Base-by-base conservation (phyloP, 2,113 vertebrate genomes). In the Toxotes jaculatrix region DNA sequence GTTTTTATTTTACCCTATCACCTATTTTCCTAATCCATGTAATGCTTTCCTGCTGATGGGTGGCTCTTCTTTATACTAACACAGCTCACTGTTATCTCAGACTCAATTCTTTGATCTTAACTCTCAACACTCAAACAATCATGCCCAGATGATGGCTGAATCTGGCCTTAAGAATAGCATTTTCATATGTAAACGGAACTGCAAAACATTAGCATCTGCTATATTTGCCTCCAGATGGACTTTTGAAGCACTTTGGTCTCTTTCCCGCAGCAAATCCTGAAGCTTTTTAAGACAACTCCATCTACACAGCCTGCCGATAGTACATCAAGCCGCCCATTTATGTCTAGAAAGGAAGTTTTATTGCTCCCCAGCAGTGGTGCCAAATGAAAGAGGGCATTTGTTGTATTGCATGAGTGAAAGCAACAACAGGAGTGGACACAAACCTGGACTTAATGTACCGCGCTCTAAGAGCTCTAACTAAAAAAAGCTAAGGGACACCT, bases 161-260 rank as follows among this genome's bases (percentile, higher is more conserved):
- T 77, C 40, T 81, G 36, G n/a, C 42, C 45, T 51, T 1, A 56
- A 62, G 51, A 80, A 36, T 16, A 68, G 4, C 65, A 78, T 68
- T 85, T 59, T 71, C 60, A 53, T 62, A 42, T 77, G 66, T 72
- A 85, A 85, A 85, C 79, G 47, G 14, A 4, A 53, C 21, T 49
- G 40, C 27, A 75, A 75, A 78, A 61, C 77, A 79, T 85, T 55
- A 73, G 74, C 77, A 90, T 84, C 83, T 78, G 87, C 55, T 80
- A 34, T 49, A 61, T 85, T 79, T 73, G 55, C 71, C 56, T 77
- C 84, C 84, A 84, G 82, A 84, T 80, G 80, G 80, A 89, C 65
- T 36, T 85, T 62, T 86, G 36, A 87, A 85, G 77, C 73, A 74
- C 82, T 77, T 75, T 84, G 77, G 57, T 85, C 31, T 81, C 36